Conservation (phyloP, 2,888 invertebrate species). For the Lepidochrysops patricia region DNA sequence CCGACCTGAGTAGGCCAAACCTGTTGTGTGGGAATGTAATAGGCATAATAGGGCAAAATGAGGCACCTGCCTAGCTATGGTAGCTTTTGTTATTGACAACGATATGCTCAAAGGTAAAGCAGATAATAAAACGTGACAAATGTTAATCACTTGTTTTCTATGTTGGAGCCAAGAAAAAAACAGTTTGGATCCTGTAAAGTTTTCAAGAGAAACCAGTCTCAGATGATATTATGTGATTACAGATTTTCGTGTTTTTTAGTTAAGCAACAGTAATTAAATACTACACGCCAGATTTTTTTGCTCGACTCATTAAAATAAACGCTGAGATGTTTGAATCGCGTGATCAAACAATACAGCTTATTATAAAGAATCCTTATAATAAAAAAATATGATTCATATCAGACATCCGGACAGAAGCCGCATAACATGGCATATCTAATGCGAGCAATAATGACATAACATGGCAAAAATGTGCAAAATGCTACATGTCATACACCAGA, state of each 20-base stretch:
- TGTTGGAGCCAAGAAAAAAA: background rate
- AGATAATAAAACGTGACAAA: background rate
- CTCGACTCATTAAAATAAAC: background rate
- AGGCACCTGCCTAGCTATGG: background rate
- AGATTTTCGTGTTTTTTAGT: too few species aligned
- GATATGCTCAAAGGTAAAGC: background rate
- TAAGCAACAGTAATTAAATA: too few species aligned
- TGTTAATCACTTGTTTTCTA: too few species aligned
- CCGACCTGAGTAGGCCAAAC: background rate
- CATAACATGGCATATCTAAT: background rate
- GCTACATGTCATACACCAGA: background rate
- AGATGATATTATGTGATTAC: too few species aligned
- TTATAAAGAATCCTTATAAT: background rate
- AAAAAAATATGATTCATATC: background rate
- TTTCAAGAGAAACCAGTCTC: too few species aligned
- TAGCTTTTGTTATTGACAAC: background rate
- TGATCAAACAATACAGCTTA: background rate
- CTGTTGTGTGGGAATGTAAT: background rate
- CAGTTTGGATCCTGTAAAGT: too few species aligned
- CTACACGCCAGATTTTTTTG: too few species aligned
- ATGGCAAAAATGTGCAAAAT: background rate
- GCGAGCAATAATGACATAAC: background rate
- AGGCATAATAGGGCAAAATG: background rate
- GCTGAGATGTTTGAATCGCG: background rate
- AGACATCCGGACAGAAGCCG: background rate